phyloP scores from a whole-genome alignment of 2,113 vertebrate species.

The Pluvianellus socialis region DNA sequence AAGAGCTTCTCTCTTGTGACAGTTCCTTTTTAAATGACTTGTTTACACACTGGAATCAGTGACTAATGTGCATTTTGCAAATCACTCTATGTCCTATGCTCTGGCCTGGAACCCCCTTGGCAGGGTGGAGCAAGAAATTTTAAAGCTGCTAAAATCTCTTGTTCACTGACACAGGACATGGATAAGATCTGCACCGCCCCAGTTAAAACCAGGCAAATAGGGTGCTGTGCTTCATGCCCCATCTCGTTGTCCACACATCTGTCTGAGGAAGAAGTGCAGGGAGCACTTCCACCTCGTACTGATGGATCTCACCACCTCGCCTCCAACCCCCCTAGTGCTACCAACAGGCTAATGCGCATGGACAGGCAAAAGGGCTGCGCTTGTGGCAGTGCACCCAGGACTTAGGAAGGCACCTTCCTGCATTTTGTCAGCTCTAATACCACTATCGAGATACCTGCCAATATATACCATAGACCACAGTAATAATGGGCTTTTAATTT shows the following conservation, averaged over 20 bases:
- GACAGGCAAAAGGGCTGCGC: not conserved
- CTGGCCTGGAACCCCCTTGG: not conserved
- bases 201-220: not conserved
- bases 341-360: not conserved
- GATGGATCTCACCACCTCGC: not conserved
- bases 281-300: fast-evolving
- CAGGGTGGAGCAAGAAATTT: not conserved
- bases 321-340: not conserved
- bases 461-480: not conserved
- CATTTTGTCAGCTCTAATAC: not conserved
- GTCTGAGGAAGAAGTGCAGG: not conserved
- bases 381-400: not conserved
- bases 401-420: not conserved
- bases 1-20: not conserved
- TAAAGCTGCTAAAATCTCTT: not conserved
- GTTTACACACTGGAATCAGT: not conserved
- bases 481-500: not conserved
- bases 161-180: fast-evolving
- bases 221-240: not conserved
- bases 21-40: not conserved
- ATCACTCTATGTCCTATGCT: not conserved
- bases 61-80: not conserved
- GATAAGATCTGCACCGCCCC: not conserved
- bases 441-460: not conserved
- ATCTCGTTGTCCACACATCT: not conserved